Percentiles rank a stretch among this genome's conserved stretches.
These are phyloP conservation scores for Drosophila maculinotata DNA, from an alignment of 2,888 invertebrate species.

Conservation along the genomic window DNA sequence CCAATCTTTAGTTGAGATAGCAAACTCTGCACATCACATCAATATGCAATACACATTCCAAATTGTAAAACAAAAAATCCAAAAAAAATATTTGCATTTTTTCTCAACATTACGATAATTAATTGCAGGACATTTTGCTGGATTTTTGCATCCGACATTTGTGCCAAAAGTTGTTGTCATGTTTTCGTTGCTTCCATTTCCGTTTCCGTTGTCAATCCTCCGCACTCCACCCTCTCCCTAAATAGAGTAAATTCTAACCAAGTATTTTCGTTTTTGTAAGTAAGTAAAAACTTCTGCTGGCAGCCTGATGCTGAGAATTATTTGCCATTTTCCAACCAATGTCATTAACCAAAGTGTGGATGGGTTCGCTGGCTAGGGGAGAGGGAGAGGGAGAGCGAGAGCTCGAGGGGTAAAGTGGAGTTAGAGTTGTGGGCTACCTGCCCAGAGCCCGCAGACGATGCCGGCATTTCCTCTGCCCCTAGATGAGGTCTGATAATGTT, in stretches of 20 bases:
- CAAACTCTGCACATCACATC: conserved; percentile 18
- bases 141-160: conserved; percentile 63
- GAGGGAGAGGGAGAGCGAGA: background rate
- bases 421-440: conserved; percentile 42
- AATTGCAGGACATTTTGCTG: conserved; percentile 68
- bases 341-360: conserved; percentile 39
- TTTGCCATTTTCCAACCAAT: conserved; percentile 41
- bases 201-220: conserved; percentile 50
- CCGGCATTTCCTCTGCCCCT: conserved; percentile 17
- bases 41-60: conserved; percentile 21
- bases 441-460: conserved; percentile 41
- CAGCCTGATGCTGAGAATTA: conserved; percentile 35
- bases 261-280: conserved; percentile 32
- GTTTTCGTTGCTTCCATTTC: conserved; percentile 57
- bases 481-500: conserved; percentile 16
- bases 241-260: conserved; percentile 29
- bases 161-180: conserved; percentile 59
- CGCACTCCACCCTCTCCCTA: background rate
- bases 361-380: background rate
- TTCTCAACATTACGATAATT: conserved; percentile 53
- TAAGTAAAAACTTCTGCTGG: conserved; percentile 55
- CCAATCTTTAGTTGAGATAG: conserved; percentile 11
- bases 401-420: no score
- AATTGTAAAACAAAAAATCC: background rate
- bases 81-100: conserved; percentile 6